These are phyloP conservation scores for Salmo trutta DNA, from an alignment of 2,797 vertebrate genomes.

Conservation along the genomic window DNA sequence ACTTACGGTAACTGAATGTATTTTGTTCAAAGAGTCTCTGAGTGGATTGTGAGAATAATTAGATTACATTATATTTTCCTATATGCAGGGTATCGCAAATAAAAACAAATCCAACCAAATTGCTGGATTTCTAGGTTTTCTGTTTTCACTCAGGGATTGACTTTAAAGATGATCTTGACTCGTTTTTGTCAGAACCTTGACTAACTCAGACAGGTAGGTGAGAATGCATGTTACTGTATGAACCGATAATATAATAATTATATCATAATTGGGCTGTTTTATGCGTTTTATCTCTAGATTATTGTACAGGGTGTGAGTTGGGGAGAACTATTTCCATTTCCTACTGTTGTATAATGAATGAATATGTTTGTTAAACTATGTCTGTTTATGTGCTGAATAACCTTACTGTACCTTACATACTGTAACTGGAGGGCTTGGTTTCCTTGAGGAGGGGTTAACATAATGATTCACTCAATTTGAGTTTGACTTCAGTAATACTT, in stretches of 20 bases:
- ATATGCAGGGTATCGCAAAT: too few species aligned
- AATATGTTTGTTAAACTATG: background rate
- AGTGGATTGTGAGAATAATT: background rate
- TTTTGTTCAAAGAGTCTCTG: background rate
- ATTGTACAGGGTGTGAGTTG: background rate
- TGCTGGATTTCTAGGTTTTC: background rate
- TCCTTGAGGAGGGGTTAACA: too few species aligned
- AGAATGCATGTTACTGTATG: background rate
- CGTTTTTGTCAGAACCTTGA: background rate
- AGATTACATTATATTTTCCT: too few species aligned
- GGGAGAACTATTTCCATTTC: background rate
- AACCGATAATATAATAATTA: background rate
- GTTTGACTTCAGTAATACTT: too few species aligned
- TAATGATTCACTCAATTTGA: too few species aligned
- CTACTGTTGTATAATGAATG: background rate
- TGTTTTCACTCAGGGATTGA: background rate
- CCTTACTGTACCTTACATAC: background rate
- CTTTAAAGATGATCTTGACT: background rate
- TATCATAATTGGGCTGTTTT: background rate
- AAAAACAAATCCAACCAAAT: too few species aligned
- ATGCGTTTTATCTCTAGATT: background rate
- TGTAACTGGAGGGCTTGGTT: background rate
- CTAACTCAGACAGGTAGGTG: background rate
- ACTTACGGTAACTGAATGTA: background rate
- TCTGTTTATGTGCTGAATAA: background rate